These are phyloP conservation scores for Diuraphis noxia DNA, from an alignment of 1,140 invertebrate species.

Conservation along the genomic window DNA sequence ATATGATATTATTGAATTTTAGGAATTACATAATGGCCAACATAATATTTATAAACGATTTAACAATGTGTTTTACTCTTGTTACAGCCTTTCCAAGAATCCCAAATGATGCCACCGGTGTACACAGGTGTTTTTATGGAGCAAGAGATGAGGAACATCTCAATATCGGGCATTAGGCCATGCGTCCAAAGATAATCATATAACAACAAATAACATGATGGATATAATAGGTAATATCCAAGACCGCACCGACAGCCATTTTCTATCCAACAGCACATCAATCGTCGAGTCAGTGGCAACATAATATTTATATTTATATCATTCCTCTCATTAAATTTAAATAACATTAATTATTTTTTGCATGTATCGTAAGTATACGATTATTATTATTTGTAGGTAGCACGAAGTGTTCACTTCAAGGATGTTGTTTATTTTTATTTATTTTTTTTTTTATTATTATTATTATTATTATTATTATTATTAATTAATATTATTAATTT, in stretches of 20 bases:
- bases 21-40: too few species aligned
- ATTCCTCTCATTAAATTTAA: not conserved
- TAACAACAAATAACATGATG: not conserved
- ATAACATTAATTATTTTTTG: not conserved
- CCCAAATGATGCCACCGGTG: not conserved
- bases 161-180: not conserved
- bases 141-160: not conserved
- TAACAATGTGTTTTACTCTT: too few species aligned
- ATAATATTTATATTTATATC: not conserved
- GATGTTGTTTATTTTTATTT: constrained; percentile 3
- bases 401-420: not conserved
- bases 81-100: not conserved
- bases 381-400: not conserved
- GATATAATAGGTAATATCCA: not conserved
- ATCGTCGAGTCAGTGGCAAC: not conserved
- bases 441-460: not conserved
- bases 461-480: not conserved
- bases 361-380: not conserved
- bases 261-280: not conserved
- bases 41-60: too few species aligned
- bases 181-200: not conserved
- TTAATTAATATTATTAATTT: not conserved
- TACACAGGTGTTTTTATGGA: not conserved
- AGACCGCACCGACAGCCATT: not conserved
- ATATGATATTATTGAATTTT: too few species aligned